A percentile compares a stretch with the other conserved stretches of the same genome.
Conservation (phyloP, 2,797 vertebrate species). For the Eurystomus glaucurus region DNA sequence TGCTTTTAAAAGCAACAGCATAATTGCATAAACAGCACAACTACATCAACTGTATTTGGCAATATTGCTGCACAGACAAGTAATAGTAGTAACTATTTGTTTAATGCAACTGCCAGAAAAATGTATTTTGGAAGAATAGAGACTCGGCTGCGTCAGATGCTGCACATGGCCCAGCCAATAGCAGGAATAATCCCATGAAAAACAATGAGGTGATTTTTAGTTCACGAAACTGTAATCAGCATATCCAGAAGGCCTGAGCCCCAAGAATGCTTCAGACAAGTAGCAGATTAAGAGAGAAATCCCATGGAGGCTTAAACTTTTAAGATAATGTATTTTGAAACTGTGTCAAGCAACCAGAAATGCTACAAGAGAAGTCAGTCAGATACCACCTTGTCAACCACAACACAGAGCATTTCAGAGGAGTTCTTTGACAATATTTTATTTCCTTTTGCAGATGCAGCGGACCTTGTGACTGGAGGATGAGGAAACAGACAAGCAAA, state of each 20-base stretch:
- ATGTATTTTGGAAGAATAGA: not conserved
- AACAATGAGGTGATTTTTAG: accelerated
- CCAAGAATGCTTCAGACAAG: not conserved
- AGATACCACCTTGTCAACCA: not conserved
- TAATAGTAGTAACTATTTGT: not conserved
- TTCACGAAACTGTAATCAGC: not conserved
- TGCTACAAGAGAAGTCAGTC: not conserved
- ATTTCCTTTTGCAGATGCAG: not conserved
- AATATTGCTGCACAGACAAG: not conserved
- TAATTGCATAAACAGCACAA: not conserved
- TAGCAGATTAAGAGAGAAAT: not conserved
- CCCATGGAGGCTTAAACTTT: not conserved
- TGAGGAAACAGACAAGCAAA: not conserved
- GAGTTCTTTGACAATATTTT: not conserved
- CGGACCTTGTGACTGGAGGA: not conserved
- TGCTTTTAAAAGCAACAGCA: not conserved
- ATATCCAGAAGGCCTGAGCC: not conserved
- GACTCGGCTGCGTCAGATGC: not conserved
- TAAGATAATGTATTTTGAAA: not conserved
- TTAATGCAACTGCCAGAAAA: not conserved
- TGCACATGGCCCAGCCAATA: not conserved
- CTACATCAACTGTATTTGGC: accelerated
- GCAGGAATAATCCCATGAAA: not conserved
- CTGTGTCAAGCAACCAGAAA: not conserved
- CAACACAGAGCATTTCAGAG: not conserved